Percentiles rank a stretch among this genome's conserved stretches.
phyloP scores from a whole-genome alignment of 2,888 invertebrate genomes.

The Fabriciana adippe region DNA sequence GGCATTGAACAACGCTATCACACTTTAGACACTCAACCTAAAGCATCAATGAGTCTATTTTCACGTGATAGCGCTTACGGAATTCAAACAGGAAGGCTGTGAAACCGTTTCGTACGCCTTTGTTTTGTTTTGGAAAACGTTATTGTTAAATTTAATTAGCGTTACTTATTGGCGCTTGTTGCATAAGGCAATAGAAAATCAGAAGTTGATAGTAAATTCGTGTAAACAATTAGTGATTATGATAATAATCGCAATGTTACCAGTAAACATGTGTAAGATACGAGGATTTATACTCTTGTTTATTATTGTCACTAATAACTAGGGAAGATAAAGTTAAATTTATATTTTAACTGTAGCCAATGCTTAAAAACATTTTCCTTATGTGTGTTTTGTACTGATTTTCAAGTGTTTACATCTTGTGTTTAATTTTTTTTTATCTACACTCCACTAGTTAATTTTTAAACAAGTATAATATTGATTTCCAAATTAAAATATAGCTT shows the following conservation, averaged over 20 bases:
- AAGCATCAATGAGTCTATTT: slow-evolving; percentile 44
- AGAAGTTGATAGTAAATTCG: slow-evolving; percentile 21
- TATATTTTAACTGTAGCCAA: not conserved
- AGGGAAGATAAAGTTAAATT: not conserved
- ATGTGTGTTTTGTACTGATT: no score
- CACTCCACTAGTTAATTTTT: no score
- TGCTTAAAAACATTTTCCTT: no score
- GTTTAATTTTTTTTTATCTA: no score
- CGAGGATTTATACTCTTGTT: slow-evolving; percentile 18
- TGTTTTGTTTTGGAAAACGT: slow-evolving; percentile 36
- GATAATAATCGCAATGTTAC: slow-evolving; percentile 26
- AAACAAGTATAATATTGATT: no score
- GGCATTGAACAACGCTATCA: not conserved
- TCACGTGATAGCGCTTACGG: slow-evolving; percentile 42
- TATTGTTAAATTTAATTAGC: slow-evolving; percentile 39
- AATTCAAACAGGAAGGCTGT: slow-evolving; percentile 41
- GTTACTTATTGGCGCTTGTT: slow-evolving; percentile 30
- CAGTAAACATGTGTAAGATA: slow-evolving; percentile 30
- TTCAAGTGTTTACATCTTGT: no score
- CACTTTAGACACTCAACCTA: slow-evolving; percentile 25
- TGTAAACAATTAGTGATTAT: slow-evolving; percentile 35
- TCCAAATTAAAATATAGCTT: no score
- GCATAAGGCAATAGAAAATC: slow-evolving; percentile 26
- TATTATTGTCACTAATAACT: not conserved
- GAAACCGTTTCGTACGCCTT: slow-evolving; percentile 31